phyloP scores from a whole-genome alignment of 2,797 vertebrate species.

The Esox lucius region DNA sequence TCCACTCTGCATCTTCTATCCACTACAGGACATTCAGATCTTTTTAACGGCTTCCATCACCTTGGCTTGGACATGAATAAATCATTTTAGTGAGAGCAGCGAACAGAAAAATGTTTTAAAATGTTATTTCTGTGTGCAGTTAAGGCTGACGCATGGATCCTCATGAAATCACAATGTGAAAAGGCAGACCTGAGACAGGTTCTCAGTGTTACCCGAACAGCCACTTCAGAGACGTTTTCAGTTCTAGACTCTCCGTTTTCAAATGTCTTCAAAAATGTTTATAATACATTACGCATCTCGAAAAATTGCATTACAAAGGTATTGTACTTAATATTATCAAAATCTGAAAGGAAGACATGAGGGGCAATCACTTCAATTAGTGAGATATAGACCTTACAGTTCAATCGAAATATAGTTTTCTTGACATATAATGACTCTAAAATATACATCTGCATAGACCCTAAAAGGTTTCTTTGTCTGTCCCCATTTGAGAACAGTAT shows the following conservation, averaged over 20 bases:
- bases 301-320: neutral
- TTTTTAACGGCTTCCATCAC: slow-evolving; percentile 60
- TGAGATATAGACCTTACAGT: neutral
- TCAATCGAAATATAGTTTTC: no score
- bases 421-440: no score
- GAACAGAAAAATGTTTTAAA: slow-evolving; percentile 40
- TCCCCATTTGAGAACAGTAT: no score
- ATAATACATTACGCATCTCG: neutral
- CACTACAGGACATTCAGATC: neutral
- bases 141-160: slow-evolving; percentile 42
- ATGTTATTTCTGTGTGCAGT: slow-evolving; percentile 52
- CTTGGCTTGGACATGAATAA: slow-evolving; percentile 62
- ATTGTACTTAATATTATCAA: neutral
- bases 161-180: slow-evolving; percentile 65
- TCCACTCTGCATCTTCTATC: slow-evolving; percentile 30
- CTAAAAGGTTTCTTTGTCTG: no score
- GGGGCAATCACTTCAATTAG: neutral
- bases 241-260: slow-evolving; percentile 19
- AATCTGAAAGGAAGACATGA: neutral
- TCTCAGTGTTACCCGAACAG: slow-evolving; percentile 16
- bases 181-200: slow-evolving; percentile 41
- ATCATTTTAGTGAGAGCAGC: slow-evolving; percentile 54
- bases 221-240: slow-evolving; percentile 18
- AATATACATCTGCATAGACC: no score
- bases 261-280: slow-evolving; percentile 16